These are phyloP conservation scores for Cheilosia scutellata DNA, from an alignment of 2,888 invertebrate species.

Conservation along the genomic window DNA sequence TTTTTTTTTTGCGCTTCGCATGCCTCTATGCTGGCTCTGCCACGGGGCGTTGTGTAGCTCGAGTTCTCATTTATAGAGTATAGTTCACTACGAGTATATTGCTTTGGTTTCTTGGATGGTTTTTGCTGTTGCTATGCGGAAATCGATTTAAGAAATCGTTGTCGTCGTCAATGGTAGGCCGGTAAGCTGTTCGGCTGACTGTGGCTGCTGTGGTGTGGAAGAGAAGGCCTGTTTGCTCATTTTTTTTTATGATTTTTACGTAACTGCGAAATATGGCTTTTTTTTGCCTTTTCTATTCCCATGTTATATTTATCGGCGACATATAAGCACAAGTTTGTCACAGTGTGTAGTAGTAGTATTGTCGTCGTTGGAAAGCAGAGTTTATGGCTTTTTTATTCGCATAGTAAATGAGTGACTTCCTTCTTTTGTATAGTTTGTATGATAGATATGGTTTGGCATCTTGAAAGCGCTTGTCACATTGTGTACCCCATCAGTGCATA, in stretches of 20 bases:
- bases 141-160: conserved; percentile 75
- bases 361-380: conserved; percentile 36
- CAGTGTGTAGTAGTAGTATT: conserved; percentile 17
- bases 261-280: conserved; percentile 51
- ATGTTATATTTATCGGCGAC: conserved; percentile 59
- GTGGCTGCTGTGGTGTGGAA: conserved; percentile 23
- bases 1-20: conserved; percentile 39
- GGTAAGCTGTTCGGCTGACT: conserved; percentile 12
- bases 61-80: conserved; percentile 47
- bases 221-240: conserved; percentile 38
- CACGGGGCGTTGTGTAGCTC: conserved; percentile 28
- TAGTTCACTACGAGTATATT: conserved; percentile 25
- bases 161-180: conserved; percentile 59
- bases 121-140: conserved; percentile 78
- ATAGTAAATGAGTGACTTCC: conserved; percentile 61
- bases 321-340: conserved; percentile 1
- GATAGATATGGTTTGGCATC: conserved; percentile 69
- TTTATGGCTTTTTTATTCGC: conserved; percentile 33
- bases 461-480: conserved; percentile 49
- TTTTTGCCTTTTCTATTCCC: conserved; percentile 20
- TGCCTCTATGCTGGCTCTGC: conserved; percentile 3
- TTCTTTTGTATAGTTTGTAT: conserved; percentile 51
- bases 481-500: conserved; percentile 13
- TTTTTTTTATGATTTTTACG: conserved; percentile 60
- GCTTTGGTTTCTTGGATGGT: conserved; percentile 56